phyloP scores from a whole-genome alignment of 2,888 invertebrate species.

The Heliconius ismenius region DNA sequence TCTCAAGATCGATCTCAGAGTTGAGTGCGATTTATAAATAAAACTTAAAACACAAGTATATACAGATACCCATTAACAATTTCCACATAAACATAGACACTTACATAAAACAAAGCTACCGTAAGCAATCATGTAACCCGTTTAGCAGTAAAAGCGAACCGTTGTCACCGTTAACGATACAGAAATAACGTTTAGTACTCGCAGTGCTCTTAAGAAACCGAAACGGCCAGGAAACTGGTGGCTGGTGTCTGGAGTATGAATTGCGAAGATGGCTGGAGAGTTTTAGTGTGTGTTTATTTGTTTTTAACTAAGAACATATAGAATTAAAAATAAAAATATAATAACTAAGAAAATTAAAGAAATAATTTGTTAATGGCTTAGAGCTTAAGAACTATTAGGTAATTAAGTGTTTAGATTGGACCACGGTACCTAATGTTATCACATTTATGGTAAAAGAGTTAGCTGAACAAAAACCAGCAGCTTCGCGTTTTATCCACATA shows the following conservation, averaged over 20 bases:
- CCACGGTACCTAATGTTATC: background rate
- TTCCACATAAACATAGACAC: constrained; percentile 20
- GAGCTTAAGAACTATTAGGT: no score
- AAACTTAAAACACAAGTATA: background rate
- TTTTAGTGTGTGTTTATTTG: constrained; percentile 20
- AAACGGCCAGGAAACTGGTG: constrained; percentile 35
- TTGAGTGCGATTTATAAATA: no score
- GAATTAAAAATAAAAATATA: background rate
- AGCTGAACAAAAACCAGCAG: no score
- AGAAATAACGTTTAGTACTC: constrained; percentile 39
- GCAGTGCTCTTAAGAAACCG: constrained; percentile 34
- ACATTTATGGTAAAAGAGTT: no score
- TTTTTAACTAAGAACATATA: constrained; percentile 12
- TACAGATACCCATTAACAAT: background rate
- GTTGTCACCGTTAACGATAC: constrained; percentile 43
- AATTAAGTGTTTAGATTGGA: background rate
- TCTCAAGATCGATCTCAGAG: no score
- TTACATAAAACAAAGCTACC: constrained; percentile 34
- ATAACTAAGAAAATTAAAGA: background rate
- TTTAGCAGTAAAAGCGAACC: constrained; percentile 42
- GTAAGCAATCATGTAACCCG: constrained; percentile 39
- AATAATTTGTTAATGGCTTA: no score
- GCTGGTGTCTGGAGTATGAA: constrained; percentile 29
- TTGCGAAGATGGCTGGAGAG: constrained; percentile 38
- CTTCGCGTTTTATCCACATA: no score